Percentiles rank a stretch among this genome's conserved stretches.
Evolutionary conservation across 2,888 invertebrate species (phyloP).

Genomic region (Shargacucullia verbasci): DNA sequence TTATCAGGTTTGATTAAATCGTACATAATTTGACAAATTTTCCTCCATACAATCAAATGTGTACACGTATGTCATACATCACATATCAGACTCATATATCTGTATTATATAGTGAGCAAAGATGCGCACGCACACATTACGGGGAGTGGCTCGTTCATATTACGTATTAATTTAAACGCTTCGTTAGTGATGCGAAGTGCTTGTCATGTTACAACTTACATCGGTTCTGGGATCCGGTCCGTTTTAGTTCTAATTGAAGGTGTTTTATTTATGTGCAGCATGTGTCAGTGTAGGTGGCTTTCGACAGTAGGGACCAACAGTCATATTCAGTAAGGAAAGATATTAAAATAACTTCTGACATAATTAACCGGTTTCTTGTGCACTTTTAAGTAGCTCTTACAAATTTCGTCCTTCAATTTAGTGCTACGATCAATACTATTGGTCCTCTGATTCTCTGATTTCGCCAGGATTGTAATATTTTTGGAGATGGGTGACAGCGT

Average conservation of each 20-base stretch:
- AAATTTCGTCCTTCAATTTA: too few relatives aligned
- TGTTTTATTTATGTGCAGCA: constrained; percentile 2
- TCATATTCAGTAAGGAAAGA: too few relatives aligned
- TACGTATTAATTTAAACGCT: constrained; percentile 61
- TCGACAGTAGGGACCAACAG: too few relatives aligned
- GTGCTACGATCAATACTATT: too few relatives aligned
- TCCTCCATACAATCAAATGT: background rate
- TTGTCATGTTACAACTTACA: constrained; percentile 25
- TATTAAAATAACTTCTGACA: too few relatives aligned
- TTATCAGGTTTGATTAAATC: too few relatives aligned
- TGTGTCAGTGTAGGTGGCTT: background rate
- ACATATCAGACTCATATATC: constrained; percentile 2
- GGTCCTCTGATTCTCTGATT: too few relatives aligned
- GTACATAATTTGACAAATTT: too few relatives aligned
- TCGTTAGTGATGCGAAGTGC: constrained; percentile 57
- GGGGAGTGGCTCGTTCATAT: constrained; percentile 48
- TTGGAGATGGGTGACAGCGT: too few relatives aligned
- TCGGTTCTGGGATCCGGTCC: constrained; percentile 2
- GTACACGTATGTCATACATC: background rate
- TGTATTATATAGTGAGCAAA: constrained; percentile 16
- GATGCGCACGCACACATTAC: constrained; percentile 40
- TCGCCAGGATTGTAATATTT: too few relatives aligned
- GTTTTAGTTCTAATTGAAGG: constrained; percentile 3
- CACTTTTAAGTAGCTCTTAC: too few relatives aligned
- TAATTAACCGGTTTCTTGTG: too few relatives aligned